Percentiles rank a stretch among this genome's conserved stretches.
phyloP scores from a whole-genome alignment of 2,113 vertebrate species.

The Penelope pileata region DNA sequence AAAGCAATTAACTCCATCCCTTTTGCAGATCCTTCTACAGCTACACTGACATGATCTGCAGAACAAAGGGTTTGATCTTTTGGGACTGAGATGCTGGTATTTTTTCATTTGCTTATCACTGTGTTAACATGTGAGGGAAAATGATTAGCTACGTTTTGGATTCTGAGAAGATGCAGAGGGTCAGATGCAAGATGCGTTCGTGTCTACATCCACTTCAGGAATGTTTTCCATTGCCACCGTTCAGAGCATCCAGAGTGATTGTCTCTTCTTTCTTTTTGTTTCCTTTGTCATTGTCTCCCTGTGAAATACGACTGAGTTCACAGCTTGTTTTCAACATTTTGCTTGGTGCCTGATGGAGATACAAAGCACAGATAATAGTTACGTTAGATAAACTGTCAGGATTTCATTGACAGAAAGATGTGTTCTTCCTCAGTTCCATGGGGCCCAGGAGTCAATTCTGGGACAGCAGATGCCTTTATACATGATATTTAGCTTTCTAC shows the following conservation, averaged over 20 bases:
- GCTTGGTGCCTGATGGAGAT: not conserved
- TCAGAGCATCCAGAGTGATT: not conserved
- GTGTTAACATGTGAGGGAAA: not conserved
- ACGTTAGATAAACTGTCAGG: not conserved
- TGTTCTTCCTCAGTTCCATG: not conserved
- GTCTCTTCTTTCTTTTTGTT: not conserved
- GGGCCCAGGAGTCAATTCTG: not conserved
- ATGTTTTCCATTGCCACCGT: not conserved
- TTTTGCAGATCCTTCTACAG: not conserved
- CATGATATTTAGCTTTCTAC: not conserved
- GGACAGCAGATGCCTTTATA: not conserved
- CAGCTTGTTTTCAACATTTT: not conserved
- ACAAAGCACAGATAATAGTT: not conserved
- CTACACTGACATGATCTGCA: not conserved
- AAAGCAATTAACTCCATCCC: constrained; percentile 33
- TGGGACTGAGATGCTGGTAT: not conserved
- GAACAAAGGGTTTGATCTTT: constrained; percentile 16
- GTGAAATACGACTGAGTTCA: not conserved
- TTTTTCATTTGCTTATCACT: not conserved
- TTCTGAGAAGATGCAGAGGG: not conserved
- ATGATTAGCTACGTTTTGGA: not conserved
- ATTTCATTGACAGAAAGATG: not conserved
- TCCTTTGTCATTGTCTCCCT: not conserved
- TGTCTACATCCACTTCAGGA: not conserved
- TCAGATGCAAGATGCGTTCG: not conserved